These are phyloP conservation scores for Forbesichthys papilliferus DNA, from an alignment of 2,113 vertebrate species.

Conservation along the genomic window DNA sequence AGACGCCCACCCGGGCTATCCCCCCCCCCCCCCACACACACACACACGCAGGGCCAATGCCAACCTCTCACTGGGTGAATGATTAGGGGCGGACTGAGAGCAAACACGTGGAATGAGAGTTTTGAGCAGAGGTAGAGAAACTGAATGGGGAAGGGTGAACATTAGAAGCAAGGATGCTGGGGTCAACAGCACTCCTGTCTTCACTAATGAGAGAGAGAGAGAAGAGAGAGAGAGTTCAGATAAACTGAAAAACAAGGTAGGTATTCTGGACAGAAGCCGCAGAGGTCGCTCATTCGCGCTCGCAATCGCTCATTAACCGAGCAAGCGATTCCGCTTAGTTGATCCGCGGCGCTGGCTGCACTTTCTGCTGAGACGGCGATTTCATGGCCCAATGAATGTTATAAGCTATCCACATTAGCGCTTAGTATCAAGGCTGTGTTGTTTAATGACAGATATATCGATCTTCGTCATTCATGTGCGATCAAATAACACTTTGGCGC, in stretches of 20 bases:
- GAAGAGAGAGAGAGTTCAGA: neutral
- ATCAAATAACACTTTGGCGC: too few species aligned
- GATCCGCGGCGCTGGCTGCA: neutral
- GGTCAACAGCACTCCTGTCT: neutral
- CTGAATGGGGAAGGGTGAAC: constrained; percentile 2
- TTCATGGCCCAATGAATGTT: neutral
- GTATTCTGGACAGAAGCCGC: neutral
- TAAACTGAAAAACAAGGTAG: neutral
- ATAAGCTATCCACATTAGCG: too few species aligned
- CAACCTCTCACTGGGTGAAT: constrained; percentile 63
- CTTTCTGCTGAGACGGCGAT: neutral
- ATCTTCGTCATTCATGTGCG: too few species aligned
- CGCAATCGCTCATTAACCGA: neutral
- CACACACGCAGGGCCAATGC: constrained; percentile 25
- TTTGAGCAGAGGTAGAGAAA: neutral
- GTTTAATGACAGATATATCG: neutral
- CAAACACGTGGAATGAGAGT: neutral
- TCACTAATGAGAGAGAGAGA: neutral
- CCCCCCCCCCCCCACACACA: constrained; percentile 25
- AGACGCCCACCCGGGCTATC: too few species aligned
- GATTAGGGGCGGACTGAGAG: constrained; percentile 49
- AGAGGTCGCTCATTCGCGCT: neutral
- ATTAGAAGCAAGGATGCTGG: constrained; percentile 24
- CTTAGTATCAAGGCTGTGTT: too few species aligned
- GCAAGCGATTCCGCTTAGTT: neutral